Percentiles rank a stretch among this genome's conserved stretches.
These are phyloP conservation scores for Petrocephalus sullivani DNA, from an alignment of 2,797 vertebrate species.

Conservation along the genomic window DNA sequence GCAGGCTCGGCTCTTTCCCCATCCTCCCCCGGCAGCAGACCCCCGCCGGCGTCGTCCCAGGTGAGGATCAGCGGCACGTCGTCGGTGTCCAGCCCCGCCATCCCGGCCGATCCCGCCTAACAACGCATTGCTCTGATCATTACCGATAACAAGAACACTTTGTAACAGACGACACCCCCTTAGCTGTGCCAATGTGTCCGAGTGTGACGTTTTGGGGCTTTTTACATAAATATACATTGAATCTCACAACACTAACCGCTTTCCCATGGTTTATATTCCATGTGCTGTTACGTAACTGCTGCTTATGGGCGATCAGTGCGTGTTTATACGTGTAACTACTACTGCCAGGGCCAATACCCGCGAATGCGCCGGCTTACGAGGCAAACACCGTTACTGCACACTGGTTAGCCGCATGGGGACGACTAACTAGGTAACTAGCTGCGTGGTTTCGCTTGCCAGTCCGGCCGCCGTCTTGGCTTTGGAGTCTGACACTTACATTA, in stretches of 20 bases:
- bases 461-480: not conserved
- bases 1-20: conserved; percentile 59
- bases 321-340: not conserved
- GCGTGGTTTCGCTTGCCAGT: not conserved
- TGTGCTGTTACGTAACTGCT: not conserved
- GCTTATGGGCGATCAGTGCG: not conserved
- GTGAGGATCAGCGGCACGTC: conserved; percentile 91
- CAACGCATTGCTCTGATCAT: not conserved
- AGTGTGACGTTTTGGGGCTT: not conserved
- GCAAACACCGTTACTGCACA: not conserved
- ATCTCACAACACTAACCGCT: not conserved
- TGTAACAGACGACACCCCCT: not conserved
- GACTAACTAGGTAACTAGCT: not conserved
- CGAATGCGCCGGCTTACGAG: not conserved
- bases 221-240: not conserved
- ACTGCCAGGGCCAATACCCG: not conserved
- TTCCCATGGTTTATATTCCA: not conserved
- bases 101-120: conserved; percentile 32
- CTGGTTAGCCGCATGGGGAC: not conserved
- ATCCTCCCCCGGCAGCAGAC: conserved; percentile 57
- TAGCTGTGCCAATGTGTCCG: not conserved
- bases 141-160: not conserved
- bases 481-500: not conserved
- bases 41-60: conserved; percentile 73
- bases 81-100: conserved; percentile 70